These are phyloP conservation scores for Coecobrya sp. DNA, from an alignment of 2,888 invertebrate species.

Conservation along the genomic window DNA sequence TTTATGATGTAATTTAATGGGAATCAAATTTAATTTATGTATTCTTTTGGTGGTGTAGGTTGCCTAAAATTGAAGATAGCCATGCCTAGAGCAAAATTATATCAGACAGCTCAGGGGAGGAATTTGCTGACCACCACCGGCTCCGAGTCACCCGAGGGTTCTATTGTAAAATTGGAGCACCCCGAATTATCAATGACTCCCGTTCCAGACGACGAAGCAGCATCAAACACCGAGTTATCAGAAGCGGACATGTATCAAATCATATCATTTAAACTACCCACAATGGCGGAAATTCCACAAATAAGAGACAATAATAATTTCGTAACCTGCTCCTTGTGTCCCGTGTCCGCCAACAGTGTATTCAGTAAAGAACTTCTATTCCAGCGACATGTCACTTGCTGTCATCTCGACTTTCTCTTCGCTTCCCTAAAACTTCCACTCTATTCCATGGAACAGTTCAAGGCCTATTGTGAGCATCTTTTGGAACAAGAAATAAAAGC, in stretches of 20 bases:
- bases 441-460: conserved; percentile 13
- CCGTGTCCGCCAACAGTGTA: background rate
- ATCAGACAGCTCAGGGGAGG: background rate
- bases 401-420: conserved; percentile 30
- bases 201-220: background rate
- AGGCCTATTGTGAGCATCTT: conserved; percentile 17
- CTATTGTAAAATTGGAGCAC: background rate
- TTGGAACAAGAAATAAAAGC: background rate
- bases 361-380: conserved; percentile 4
- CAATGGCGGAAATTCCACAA: conserved; percentile 21
- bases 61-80: background rate
- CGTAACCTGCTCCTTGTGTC: background rate
- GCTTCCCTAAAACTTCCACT: background rate
- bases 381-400: conserved; percentile 36
- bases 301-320: background rate
- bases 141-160: background rate
- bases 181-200: background rate
- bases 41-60: background rate
- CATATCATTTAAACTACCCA: background rate
- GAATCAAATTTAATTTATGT: background rate
- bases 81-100: background rate
- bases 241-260: background rate
- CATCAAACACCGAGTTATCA: background rate
- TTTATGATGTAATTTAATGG: no score
- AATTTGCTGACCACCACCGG: background rate